Evolutionary conservation across 2,797 vertebrate species (phyloP).

Genomic region (Paramormyrops hopkinsi): DNA sequence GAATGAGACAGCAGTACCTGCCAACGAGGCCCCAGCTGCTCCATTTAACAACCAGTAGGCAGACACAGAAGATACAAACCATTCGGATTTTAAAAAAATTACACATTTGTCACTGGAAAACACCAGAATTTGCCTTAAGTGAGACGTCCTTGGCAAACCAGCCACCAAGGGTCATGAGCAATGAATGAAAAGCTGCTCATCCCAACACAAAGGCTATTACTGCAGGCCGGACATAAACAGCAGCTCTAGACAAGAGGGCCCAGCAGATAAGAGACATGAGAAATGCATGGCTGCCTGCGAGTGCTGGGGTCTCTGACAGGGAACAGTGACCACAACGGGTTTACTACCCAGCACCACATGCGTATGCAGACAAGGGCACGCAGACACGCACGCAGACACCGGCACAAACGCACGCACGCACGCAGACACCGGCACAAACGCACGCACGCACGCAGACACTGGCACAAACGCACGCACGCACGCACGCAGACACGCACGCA

Average conservation of each 20-base stretch:
- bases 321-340: background rate
- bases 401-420: no score
- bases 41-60: background rate
- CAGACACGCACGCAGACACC: background rate
- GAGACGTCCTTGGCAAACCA: background rate
- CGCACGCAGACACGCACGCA: background rate
- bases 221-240: background rate
- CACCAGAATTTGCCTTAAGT: background rate
- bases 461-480: background rate
- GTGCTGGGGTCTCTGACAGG: background rate
- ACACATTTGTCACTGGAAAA: background rate
- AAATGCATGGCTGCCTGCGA: background rate
- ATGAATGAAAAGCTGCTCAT: background rate
- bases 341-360: background rate
- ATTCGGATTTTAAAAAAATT: background rate
- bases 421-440: background rate
- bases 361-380: background rate
- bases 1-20: background rate
- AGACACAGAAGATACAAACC: background rate
- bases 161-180: background rate
- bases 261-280: background rate
- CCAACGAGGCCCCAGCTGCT: background rate
- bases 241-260: background rate
- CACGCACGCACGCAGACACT: background rate
- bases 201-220: background rate